These are phyloP conservation scores for Vulpes vulpes DNA, from an alignment of 2,113 vertebrate genomes.

Conservation along the genomic window DNA sequence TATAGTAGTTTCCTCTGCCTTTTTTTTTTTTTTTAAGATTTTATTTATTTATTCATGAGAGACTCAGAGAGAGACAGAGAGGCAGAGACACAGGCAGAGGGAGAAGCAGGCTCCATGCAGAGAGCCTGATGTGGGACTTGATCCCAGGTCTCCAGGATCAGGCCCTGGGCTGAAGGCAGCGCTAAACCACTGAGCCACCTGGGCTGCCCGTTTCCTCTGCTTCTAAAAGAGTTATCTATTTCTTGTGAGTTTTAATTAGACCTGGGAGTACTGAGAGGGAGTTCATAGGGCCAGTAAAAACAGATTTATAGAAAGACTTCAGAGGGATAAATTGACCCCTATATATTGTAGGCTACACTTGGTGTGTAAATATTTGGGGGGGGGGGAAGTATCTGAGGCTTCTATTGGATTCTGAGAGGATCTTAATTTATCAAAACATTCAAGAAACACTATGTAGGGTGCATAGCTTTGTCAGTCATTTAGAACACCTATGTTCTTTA, in stretches of 20 bases:
- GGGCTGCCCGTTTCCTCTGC: no score
- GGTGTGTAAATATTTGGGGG: background rate
- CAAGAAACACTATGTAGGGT: background rate
- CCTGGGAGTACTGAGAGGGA: background rate
- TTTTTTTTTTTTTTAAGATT: no score
- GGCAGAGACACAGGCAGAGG: no score
- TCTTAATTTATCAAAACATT: background rate
- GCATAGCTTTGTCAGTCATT: background rate
- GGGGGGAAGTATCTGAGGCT: background rate
- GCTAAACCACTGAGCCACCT: no score
- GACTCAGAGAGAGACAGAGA: no score
- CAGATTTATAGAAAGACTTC: background rate
- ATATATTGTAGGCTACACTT: background rate
- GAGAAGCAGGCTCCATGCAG: no score
- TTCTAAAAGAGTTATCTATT: background rate
- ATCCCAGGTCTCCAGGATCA: no score
- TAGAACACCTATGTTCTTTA: background rate
- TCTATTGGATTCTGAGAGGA: background rate
- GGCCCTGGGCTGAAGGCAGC: no score
- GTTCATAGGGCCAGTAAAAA: background rate
- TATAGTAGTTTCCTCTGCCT: background rate
- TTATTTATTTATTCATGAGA: no score
- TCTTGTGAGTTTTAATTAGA: background rate
- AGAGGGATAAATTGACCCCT: background rate
- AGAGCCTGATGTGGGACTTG: no score